Evolutionary conservation across 2,113 vertebrate species (phyloP), one percentile per base, ranked within the genome.

Genomic region (Elanus axillaris): DNA sequence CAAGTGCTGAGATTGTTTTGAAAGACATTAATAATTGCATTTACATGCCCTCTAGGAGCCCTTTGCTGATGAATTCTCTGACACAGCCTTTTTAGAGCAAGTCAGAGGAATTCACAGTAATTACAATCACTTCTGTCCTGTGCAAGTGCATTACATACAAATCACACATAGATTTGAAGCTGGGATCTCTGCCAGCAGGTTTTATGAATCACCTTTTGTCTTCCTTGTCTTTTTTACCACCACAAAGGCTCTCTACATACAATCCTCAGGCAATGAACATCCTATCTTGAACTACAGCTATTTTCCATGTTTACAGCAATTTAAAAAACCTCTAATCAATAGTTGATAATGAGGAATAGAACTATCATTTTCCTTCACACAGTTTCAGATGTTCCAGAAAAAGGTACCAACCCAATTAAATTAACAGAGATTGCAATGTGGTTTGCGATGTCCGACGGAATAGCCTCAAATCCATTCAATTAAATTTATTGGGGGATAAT

Each of bases 201-300:
- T 95, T 86, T 67, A 95, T 87, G 73, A 97, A 92, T 84, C 52
- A 85, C 15, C 12, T 92, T 96, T 96, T 76, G 72, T 90, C 40
- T 68, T 66, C 27, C 45, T 76, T 76, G 42, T 53, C 45, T 86
- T 69, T 94, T 84, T 88, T 53, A 86, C 23, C 80, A 75, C 56
- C 73, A 69, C 43, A 40, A 74, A 82, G 16, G 75, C 22, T n/a
- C 53, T 89, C 93, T n/a, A 72, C 27, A 67, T 55, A 29, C 14
- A 84, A 17, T 53, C 47, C 52, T 86, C 23, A 59, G 36, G 42
- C 53, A 80, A 56, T 1, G 17, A 81, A 47, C 45, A 88, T 64
- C 22, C 63, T 78, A 79, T 47, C 50, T 92, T 88, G 90, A 82
- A 74, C 71, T 31, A 43, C 34, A 64, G 48, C 16, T 16, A 42